Evolutionary conservation across 2,797 vertebrate species (phyloP).

Genomic region (Parotocinclus haroldoi): DNA sequence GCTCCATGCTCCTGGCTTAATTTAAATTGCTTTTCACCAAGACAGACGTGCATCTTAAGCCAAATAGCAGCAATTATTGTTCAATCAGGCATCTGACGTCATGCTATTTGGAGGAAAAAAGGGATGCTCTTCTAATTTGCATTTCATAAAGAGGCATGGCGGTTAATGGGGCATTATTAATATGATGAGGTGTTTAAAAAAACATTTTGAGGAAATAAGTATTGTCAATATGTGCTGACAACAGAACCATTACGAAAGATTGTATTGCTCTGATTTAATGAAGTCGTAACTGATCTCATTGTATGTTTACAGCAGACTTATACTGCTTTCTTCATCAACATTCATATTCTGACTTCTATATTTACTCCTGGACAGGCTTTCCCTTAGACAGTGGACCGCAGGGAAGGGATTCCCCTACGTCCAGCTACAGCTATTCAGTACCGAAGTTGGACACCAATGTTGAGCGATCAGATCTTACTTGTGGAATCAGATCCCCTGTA

Average conservation of each 20-base stretch:
- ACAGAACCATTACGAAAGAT: background rate
- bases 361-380: too few relatives aligned
- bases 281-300: background rate
- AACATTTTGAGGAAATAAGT: slow-evolving; percentile 30
- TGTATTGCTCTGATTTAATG: slow-evolving; percentile 2
- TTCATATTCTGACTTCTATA: too few relatives aligned
- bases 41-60: slow-evolving; percentile 48
- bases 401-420: too few relatives aligned
- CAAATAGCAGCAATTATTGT: slow-evolving; percentile 54
- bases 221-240: slow-evolving; percentile 18
- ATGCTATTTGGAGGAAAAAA: slow-evolving; percentile 42
- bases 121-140: slow-evolving; percentile 40
- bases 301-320: background rate
- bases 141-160: slow-evolving; percentile 39
- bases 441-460: too few relatives aligned
- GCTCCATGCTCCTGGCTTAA: slow-evolving; percentile 32
- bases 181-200: slow-evolving; percentile 19
- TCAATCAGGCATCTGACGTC: slow-evolving; percentile 50
- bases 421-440: too few relatives aligned
- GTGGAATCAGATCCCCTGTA: too few relatives aligned
- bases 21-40: slow-evolving; percentile 46
- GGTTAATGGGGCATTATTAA: slow-evolving; percentile 39
- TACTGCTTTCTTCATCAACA: too few relatives aligned
- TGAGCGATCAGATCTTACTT: too few relatives aligned
- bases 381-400: too few relatives aligned